These are phyloP conservation scores for Sinhomidia bicolor DNA, from an alignment of 2,888 invertebrate species.

Conservation along the genomic window DNA sequence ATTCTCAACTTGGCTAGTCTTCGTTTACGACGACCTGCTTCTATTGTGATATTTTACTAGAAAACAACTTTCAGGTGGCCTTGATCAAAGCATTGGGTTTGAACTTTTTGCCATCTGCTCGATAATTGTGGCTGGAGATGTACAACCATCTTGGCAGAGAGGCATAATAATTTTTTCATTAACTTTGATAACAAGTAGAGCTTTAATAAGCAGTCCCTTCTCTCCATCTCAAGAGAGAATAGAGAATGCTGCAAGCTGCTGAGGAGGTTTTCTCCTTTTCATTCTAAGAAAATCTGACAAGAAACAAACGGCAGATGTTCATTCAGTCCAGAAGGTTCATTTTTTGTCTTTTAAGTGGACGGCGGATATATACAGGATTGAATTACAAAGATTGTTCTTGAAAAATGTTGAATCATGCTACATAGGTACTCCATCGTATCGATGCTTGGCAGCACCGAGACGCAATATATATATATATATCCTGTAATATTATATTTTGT, in stretches of 20 bases:
- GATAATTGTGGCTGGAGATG: conserved; percentile 15
- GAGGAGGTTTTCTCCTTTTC: not conserved
- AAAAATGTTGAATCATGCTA: not conserved
- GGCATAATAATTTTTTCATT: conserved; percentile 3
- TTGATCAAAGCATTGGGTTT: conserved; percentile 45
- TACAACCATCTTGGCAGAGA: too few species aligned
- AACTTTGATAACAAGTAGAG: conserved; percentile 47
- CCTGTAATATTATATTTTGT: not conserved
- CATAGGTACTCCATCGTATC: not conserved
- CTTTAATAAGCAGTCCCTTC: conserved; percentile 13
- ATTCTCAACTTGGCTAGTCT: too few species aligned
- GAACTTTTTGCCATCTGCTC: conserved; percentile 59
- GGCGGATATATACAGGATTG: conserved; percentile 34
- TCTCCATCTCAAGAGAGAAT: not conserved
- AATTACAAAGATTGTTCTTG: conserved; percentile 44
- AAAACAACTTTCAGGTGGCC: too few species aligned
- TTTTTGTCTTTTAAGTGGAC: conserved; percentile 3
- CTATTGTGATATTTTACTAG: too few species aligned
- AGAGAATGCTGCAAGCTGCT: not conserved
- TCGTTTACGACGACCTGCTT: too few species aligned
- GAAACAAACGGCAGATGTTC: conserved; percentile 62
- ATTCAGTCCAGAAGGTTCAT: not conserved
- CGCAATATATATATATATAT: not conserved
- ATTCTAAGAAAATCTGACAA: not conserved
- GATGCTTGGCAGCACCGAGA: not conserved